A percentile compares a stretch with the other conserved stretches of the same genome.
These are phyloP conservation scores for Proteles cristata DNA, from an alignment of 2,113 vertebrate species.

Conservation along the genomic window DNA sequence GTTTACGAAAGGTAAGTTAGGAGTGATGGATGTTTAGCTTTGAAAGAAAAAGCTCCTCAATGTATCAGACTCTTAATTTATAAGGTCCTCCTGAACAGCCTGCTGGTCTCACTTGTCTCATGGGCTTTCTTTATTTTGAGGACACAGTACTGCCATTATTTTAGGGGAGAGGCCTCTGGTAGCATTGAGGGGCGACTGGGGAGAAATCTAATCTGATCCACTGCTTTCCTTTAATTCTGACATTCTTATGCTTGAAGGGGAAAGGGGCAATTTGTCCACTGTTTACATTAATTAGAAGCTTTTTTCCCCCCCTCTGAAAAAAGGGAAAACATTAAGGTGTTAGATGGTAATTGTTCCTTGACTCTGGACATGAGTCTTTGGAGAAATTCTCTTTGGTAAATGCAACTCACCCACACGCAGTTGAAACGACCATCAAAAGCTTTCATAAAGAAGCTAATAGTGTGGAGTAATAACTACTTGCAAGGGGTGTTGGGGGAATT, in stretches of 20 bases:
- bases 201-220: not conserved
- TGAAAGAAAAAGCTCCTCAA: not conserved
- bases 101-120: not conserved
- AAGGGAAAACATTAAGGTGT: not conserved
- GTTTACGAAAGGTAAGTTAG: not conserved
- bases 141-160: not conserved
- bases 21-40: not conserved
- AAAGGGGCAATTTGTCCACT: not conserved
- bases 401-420: not conserved
- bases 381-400: slow-evolving; percentile 30
- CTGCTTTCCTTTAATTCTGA: not conserved
- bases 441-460: slow-evolving; percentile 1
- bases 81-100: not conserved
- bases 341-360: slow-evolving; percentile 11
- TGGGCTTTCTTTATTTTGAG: not conserved
- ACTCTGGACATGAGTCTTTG: slow-evolving; percentile 14
- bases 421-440: not conserved
- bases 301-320: not conserved
- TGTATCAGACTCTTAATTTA: not conserved
- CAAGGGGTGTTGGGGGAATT: not conserved
- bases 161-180: not conserved
- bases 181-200: not conserved
- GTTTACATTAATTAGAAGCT: not conserved
- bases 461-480: not conserved
- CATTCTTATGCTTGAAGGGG: not conserved